Evolutionary conservation across 2,113 vertebrate species (phyloP).

Genomic region (Labeo catla): DNA sequence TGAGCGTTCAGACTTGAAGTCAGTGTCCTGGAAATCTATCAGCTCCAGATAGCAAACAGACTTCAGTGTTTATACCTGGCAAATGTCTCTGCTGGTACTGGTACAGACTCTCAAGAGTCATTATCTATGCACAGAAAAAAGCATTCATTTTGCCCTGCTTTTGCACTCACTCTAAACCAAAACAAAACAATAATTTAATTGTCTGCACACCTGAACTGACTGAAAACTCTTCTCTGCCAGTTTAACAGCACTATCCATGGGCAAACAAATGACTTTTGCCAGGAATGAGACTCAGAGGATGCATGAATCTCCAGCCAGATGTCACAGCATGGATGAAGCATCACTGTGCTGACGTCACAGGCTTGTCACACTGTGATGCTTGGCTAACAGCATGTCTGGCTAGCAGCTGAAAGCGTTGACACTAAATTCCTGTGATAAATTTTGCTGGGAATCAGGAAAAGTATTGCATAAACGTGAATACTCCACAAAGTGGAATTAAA

Average conservation of each 20-base stretch:
- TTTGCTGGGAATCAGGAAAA: neutral
- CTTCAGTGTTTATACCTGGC: slow-evolving; percentile 35
- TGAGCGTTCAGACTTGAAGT: neutral
- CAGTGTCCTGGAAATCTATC: slow-evolving; percentile 14
- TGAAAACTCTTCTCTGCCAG: neutral
- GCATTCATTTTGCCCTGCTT: neutral
- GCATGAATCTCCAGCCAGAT: slow-evolving; percentile 11
- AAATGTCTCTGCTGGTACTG: neutral
- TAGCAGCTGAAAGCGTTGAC: neutral
- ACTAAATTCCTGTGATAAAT: neutral
- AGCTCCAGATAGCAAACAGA: slow-evolving; percentile 36
- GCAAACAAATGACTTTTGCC: neutral
- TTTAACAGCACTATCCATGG: neutral
- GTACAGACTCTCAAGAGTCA: neutral
- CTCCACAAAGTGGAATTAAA: neutral
- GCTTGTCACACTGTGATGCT: slow-evolving; percentile 12
- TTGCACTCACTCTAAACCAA: too few relatives aligned
- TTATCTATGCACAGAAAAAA: neutral
- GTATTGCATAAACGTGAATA: neutral
- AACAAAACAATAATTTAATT: neutral
- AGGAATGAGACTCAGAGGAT: neutral
- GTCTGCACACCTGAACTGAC: neutral
- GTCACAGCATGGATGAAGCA: slow-evolving; percentile 7
- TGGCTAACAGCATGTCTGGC: neutral
- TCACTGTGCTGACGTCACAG: slow-evolving; percentile 32